phyloP scores from a whole-genome alignment of 2,888 invertebrate genomes.

The Cryptosula pallasiana region DNA sequence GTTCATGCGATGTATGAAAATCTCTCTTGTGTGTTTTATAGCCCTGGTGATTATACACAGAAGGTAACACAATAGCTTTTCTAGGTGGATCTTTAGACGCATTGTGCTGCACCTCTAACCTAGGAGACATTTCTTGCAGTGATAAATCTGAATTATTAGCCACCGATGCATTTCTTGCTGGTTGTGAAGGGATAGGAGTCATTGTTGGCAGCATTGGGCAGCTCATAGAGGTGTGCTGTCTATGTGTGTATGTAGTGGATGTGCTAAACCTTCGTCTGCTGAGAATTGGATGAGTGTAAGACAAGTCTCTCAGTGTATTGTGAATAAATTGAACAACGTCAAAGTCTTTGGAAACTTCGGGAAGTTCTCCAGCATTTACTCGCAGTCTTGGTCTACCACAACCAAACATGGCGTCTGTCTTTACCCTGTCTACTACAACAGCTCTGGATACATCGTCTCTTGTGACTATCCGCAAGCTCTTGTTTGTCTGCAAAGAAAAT shows the following conservation, averaged over 20 bases:
- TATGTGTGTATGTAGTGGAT: background rate
- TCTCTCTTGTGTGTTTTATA: background rate
- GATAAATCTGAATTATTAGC: too few relatives aligned
- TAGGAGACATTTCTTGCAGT: too few relatives aligned
- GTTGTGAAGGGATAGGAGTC: too few relatives aligned
- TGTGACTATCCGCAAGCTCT: background rate
- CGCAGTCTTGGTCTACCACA: background rate
- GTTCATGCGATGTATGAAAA: background rate
- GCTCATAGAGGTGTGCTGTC: too few relatives aligned
- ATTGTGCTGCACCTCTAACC: too few relatives aligned
- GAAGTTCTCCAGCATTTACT: background rate
- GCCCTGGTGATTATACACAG: slow-evolving; percentile 17
- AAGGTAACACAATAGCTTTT: background rate
- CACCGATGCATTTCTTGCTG: too few relatives aligned
- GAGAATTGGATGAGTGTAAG: slow-evolving; percentile 3
- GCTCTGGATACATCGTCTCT: slow-evolving; percentile 2
- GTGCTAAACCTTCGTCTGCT: background rate
- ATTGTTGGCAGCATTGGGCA: too few relatives aligned
- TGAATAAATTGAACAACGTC: background rate
- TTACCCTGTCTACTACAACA: background rate
- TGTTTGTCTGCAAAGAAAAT: too few relatives aligned
- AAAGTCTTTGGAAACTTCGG: slow-evolving; percentile 2
- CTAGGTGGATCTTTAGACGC: background rate
- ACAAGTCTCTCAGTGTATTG: background rate
- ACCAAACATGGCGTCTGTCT: slow-evolving; percentile 22